Conservation (phyloP, 2,797 vertebrate species). For the Adrianichthys oophorus region DNA sequence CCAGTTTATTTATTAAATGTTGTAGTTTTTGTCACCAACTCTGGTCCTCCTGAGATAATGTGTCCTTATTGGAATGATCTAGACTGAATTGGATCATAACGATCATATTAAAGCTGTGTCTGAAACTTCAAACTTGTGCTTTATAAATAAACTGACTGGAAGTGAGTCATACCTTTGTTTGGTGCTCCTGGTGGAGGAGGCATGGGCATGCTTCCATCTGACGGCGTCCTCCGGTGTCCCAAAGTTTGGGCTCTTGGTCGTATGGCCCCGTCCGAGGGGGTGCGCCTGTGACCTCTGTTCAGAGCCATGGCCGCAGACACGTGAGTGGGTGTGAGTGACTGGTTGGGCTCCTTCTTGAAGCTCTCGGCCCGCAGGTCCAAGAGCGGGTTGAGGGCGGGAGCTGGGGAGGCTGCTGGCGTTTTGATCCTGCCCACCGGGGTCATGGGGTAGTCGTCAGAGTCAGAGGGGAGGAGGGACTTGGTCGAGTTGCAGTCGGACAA, state of each 20-base stretch:
- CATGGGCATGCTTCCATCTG: slow-evolving; percentile 82
- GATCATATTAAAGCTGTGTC: background rate
- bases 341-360: slow-evolving; percentile 90
- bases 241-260: slow-evolving; percentile 79
- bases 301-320: slow-evolving; percentile 80
- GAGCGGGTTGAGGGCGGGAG: slow-evolving; percentile 79
- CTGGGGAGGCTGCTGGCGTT: slow-evolving; percentile 26
- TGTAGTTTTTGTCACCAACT: no score
- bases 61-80: no score
- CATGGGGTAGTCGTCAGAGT: slow-evolving; percentile 79
- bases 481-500: slow-evolving; percentile 92
- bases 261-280: slow-evolving; percentile 87
- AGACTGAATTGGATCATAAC: no score
- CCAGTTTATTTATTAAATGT: no score
- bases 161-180: slow-evolving; percentile 56
- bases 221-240: slow-evolving; percentile 79
- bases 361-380: slow-evolving; percentile 88
- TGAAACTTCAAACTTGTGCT: background rate
- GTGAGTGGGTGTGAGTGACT: slow-evolving; percentile 90
- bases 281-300: slow-evolving; percentile 84
- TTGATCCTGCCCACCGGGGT: slow-evolving; percentile 51
- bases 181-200: slow-evolving; percentile 61
- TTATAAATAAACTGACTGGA: no score
- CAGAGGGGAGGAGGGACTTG: slow-evolving; percentile 86
- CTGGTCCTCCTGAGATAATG: no score